Percentiles rank a stretch among this genome's conserved stretches.
These are phyloP conservation scores for Chrysolina haemoptera DNA, from an alignment of 2,888 invertebrate genomes.

Conservation along the genomic window DNA sequence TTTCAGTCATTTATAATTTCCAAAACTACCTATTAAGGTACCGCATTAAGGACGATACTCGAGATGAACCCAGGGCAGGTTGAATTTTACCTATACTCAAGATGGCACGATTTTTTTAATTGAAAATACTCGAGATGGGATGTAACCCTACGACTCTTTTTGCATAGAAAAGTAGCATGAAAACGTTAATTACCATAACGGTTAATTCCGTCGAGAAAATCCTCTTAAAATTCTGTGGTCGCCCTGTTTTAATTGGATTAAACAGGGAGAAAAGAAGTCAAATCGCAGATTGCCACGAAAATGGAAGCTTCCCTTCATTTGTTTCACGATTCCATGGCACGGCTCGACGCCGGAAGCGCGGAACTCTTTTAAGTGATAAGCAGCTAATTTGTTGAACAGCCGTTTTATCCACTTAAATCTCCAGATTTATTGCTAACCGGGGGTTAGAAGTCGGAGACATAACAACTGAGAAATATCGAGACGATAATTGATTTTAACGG, in stretches of 20 bases:
- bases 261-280: slow-evolving; percentile 61
- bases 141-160: slow-evolving; percentile 2
- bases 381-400: slow-evolving; percentile 68
- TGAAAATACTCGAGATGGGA: no score
- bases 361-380: slow-evolving; percentile 68
- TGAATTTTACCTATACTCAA: no score
- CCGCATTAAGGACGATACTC: no score
- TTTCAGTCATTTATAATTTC: no score
- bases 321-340: slow-evolving; percentile 53
- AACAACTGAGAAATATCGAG: slow-evolving; percentile 54
- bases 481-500: slow-evolving; percentile 59
- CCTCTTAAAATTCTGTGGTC: slow-evolving; percentile 68
- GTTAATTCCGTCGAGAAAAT: slow-evolving; percentile 51
- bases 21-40: no score
- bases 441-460: slow-evolving; percentile 60
- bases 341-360: slow-evolving; percentile 52
- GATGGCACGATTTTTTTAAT: no score
- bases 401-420: slow-evolving; percentile 67
- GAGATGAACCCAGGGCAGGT: no score
- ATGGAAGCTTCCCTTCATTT: slow-evolving; percentile 59
- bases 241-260: slow-evolving; percentile 67
- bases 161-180: neutral
- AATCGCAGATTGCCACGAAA: slow-evolving; percentile 61
- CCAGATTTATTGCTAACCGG: slow-evolving; percentile 65
- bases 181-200: slow-evolving; percentile 38